Evolutionary conservation across 2,888 invertebrate genomes (phyloP).

Genomic region (Lepidochitona cinerea): DNA sequence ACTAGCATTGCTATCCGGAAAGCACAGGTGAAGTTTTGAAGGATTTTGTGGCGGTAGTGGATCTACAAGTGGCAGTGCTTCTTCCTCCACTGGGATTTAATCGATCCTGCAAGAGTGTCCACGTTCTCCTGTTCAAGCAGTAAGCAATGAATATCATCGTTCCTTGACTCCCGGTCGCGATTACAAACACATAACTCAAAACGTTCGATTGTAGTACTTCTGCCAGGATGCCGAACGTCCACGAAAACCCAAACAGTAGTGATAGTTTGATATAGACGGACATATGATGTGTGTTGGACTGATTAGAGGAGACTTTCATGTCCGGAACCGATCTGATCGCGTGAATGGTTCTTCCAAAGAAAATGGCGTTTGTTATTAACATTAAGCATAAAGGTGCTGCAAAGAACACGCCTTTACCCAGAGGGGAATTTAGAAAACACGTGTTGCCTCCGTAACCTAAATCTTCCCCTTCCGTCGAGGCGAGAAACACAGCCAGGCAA

Average conservation of each 20-base stretch:
- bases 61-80: too few species aligned
- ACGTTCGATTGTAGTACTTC: background rate
- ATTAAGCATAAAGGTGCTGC: conserved; percentile 6
- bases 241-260: conserved; percentile 12
- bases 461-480: background rate
- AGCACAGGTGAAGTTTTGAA: too few species aligned
- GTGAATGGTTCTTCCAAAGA: conserved; percentile 9
- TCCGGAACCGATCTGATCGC: background rate
- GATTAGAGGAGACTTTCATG: background rate
- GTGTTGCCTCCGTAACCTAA: conserved; percentile 14
- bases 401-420: conserved; percentile 10
- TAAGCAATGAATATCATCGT: conserved; percentile 16
- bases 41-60: too few species aligned
- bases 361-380: conserved; percentile 7
- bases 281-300: background rate
- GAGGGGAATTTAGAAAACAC: conserved; percentile 9
- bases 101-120: too few species aligned
- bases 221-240: conserved; percentile 14
- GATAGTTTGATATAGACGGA: conserved; percentile 15
- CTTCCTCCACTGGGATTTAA: too few species aligned
- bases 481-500: too few species aligned
- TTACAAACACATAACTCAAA: conserved; percentile 13
- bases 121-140: conserved; percentile 1
- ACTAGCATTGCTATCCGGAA: too few species aligned
- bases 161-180: conserved; percentile 14